Conservation (phyloP, 2,113 vertebrate genomes). For the Ailurus styani region DNA sequence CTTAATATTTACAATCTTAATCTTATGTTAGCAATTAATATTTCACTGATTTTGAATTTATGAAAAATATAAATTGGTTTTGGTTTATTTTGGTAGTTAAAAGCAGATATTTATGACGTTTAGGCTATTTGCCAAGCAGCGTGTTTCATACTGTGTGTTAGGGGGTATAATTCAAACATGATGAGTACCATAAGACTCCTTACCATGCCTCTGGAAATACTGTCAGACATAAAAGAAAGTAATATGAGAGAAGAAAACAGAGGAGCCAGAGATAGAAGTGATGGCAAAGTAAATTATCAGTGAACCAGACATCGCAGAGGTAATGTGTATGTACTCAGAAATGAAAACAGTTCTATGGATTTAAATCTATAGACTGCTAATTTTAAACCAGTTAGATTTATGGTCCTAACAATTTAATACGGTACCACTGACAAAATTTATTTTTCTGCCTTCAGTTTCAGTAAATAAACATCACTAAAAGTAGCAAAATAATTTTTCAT, state of each 20-base stretch:
- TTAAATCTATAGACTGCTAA: not conserved
- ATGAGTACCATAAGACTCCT: not conserved
- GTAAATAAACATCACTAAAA: not conserved
- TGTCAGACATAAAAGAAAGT: not conserved
- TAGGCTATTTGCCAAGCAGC: not conserved
- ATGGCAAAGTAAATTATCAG: not conserved
- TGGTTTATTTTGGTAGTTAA: not conserved
- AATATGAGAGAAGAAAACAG: not conserved
- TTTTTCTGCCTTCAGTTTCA: not conserved
- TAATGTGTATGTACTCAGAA: not conserved
- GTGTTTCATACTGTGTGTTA: not conserved
- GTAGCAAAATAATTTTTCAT: not conserved
- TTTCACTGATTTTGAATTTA: slow-evolving; percentile 7
- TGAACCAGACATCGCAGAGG: not conserved
- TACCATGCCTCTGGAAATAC: not conserved
- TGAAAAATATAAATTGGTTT: not conserved
- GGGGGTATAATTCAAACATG: not conserved
- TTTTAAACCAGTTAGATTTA: not conserved
- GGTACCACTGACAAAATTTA: not conserved
- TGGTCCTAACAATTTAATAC: not conserved
- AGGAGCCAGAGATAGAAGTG: not conserved
- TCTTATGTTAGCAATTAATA: not conserved
- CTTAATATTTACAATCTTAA: not conserved
- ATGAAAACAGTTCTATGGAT: not conserved
- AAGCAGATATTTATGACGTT: not conserved